Evolutionary conservation across 2,113 vertebrate genomes (phyloP).

Genomic region (Xenopus borealis): DNA sequence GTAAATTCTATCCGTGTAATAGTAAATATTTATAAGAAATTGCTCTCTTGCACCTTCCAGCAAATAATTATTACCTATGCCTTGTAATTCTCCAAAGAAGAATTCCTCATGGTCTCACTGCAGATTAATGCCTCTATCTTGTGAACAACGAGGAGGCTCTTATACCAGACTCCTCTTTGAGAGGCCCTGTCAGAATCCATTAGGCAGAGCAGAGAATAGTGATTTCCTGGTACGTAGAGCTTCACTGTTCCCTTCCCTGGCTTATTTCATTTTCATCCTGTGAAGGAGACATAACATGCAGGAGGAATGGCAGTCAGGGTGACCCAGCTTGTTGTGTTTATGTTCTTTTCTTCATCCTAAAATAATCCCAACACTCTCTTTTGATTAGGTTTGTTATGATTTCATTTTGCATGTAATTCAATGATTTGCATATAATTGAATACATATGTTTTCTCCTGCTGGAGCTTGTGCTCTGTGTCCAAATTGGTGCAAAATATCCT

Average conservation of each 20-base stretch:
- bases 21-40: too few species aligned
- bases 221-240: constrained; percentile 18
- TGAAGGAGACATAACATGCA: constrained; percentile 10
- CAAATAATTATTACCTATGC: neutral
- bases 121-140: neutral
- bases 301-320: neutral
- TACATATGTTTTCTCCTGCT: too few species aligned
- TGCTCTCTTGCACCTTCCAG: too few species aligned
- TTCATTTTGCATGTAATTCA: too few species aligned
- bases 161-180: constrained; percentile 1
- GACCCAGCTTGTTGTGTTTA: neutral
- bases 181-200: constrained; percentile 25
- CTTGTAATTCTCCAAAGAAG: neutral
- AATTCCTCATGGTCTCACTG: neutral
- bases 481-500: too few species aligned
- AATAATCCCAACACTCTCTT: too few species aligned
- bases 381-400: too few species aligned
- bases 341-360: neutral
- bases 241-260: constrained; percentile 20
- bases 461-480: too few species aligned
- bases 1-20: too few species aligned
- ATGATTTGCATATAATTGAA: too few species aligned
- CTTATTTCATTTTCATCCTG: constrained; percentile 32
- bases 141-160: constrained; percentile 3
- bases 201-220: constrained; percentile 27